These are phyloP conservation scores for Ruditapes philippinarum DNA, from an alignment of 1,140 invertebrate genomes.

Conservation along the genomic window DNA sequence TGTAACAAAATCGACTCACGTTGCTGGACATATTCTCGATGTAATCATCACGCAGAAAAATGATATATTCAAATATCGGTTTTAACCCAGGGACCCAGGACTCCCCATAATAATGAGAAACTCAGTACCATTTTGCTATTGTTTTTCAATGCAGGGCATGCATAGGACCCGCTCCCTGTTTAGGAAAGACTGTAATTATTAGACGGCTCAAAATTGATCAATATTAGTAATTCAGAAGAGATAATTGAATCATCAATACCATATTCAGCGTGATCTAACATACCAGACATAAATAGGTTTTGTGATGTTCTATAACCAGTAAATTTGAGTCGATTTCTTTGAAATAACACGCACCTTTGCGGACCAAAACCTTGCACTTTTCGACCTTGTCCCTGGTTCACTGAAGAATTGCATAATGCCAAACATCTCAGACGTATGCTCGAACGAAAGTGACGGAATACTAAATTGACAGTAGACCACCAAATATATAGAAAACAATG, in stretches of 20 bases:
- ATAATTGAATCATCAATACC: background rate
- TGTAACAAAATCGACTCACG: conserved; percentile 23
- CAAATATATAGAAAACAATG: too few species aligned
- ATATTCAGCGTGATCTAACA: background rate
- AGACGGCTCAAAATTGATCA: background rate
- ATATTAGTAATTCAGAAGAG: background rate
- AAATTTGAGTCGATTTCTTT: background rate
- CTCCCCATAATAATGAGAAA: background rate
- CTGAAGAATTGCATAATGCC: conserved; percentile 2
- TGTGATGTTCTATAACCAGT: background rate
- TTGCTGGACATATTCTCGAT: conserved; percentile 50
- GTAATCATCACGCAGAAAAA: conserved; percentile 52
- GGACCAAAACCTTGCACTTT: background rate
- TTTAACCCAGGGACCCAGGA: background rate
- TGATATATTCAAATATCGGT: background rate
- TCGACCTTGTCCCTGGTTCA: conserved; percentile 11
- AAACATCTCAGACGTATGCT: conserved; percentile 23
- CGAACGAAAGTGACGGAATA: background rate
- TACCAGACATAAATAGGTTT: background rate
- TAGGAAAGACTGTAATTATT: background rate
- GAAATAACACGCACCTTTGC: conserved; percentile 21
- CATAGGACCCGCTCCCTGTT: background rate
- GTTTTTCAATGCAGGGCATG: background rate
- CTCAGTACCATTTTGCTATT: background rate
- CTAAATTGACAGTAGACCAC: conserved; percentile 23